A percentile compares a stretch with the other conserved stretches of the same genome.
phyloP scores from a whole-genome alignment of 2,113 vertebrate genomes.

The Myrmecobius fasciatus region DNA sequence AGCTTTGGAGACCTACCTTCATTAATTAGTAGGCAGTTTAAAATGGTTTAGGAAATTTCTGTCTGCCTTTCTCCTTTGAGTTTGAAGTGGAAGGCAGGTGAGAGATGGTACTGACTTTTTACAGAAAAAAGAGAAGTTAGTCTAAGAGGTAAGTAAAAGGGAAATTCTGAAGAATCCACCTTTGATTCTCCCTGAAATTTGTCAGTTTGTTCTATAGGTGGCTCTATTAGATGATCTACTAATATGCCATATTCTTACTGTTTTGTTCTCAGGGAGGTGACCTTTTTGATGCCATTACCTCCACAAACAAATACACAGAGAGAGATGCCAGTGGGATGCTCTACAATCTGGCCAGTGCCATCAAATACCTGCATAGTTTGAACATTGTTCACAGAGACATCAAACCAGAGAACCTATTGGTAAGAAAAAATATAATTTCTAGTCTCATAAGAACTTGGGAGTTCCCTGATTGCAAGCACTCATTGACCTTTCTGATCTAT shows the following conservation, averaged over 20 bases:
- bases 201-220: not conserved
- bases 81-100: not conserved
- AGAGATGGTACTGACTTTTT: not conserved
- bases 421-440: conserved; percentile 80
- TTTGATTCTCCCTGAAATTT: conserved; percentile 9
- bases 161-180: not conserved
- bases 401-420: conserved; percentile 98
- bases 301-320: conserved; percentile 97
- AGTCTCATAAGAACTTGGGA: not conserved
- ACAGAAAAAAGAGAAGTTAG: not conserved
- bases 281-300: conserved; percentile 98
- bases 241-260: conserved; percentile 27
- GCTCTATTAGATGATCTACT: conserved; percentile 49
- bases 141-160: not conserved
- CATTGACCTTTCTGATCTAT: not conserved
- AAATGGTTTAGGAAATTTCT: not conserved
- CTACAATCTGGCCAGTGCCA: conserved; percentile 96
- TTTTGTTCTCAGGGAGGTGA: conserved; percentile 93
- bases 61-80: not conserved
- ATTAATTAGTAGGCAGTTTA: not conserved
- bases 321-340: conserved; percentile 98
- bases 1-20: not conserved
- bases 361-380: conserved; percentile 97
- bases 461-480: not conserved
- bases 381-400: conserved; percentile 99